Evolutionary conservation across 1,140 invertebrate species (phyloP), one percentile per base, ranked within the genome.

Genomic region (Brachionus manjavacas): DNA sequence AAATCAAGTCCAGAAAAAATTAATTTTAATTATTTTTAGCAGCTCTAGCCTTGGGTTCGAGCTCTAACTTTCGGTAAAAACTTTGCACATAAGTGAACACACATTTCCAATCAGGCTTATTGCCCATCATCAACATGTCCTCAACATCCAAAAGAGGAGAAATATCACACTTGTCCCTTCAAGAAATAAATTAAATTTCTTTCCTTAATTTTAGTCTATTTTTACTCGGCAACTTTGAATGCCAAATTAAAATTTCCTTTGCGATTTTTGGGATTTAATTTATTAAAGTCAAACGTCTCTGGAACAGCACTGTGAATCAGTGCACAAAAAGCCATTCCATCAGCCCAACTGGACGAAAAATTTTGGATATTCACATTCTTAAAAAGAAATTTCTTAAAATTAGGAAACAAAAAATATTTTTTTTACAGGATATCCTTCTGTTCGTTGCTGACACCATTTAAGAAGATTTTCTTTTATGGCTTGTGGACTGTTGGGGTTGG

Each of bases 31-130:
- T 76, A 16, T 81, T 81, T 60, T 41, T 68, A 14, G 79, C 76
- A 1, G 76, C 79, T 64, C 16, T 81, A 0, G 79, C 79, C 46
- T 81, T 81, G 35, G 79, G 79, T 39, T 81, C 79, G 7, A 81
- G 14, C 16, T 81, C 79, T 8, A 81, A 64, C 64, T 79, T 64
- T 46, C 55, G 9, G 46, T 99, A 97, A 89, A 98, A 94, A 86
- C 94, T 94, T 91, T 99, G 97, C 70, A 99, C 95, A 89, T 99
- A 99, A 60, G 96, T 98, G 91, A 99, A 99, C 46, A 99, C 96
- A 90, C 96, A 99, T 90, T 99, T 99, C 96, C 96, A 99, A 90
- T 99, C 97, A 14, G 97, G 97, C 84, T 89, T 89, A 86, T 91
- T 70, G 20, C 84, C 84, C 84, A 84, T 84, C 60, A 78, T n/a